phyloP scores from a whole-genome alignment of 2,888 invertebrate genomes.

The Leptogaster cylindrica region DNA sequence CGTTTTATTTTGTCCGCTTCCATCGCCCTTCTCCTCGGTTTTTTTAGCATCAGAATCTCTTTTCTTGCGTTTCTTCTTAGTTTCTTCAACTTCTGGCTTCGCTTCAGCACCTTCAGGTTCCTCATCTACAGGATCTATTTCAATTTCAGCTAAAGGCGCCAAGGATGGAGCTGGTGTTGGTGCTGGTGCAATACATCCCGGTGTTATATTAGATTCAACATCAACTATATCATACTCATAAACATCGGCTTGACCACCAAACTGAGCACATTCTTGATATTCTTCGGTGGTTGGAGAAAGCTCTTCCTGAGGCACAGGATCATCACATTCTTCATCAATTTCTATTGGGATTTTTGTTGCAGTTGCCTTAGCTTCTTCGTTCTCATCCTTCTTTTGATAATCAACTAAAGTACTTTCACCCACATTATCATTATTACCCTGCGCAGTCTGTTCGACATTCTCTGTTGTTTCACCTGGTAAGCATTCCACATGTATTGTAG shows the following conservation, averaged over 20 bases:
- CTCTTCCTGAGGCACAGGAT: conserved; percentile 53
- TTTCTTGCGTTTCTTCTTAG: conserved; percentile 55
- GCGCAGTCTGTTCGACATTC: conserved; percentile 1
- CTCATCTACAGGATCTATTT: conserved; percentile 73
- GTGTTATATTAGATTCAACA: conserved; percentile 52
- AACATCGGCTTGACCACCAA: conserved; percentile 53
- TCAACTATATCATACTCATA: conserved; percentile 57
- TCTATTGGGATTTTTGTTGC: not conserved
- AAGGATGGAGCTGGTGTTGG: conserved; percentile 62
- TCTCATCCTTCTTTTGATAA: not conserved
- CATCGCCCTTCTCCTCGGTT: conserved; percentile 49
- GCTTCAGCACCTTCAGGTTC: conserved; percentile 63
- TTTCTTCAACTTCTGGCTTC: conserved; percentile 57
- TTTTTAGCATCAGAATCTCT: conserved; percentile 55
- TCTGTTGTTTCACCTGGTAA: conserved; percentile 42
- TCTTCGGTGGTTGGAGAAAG: conserved; percentile 61
- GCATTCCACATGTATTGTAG: conserved; percentile 47
- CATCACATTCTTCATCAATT: conserved; percentile 24
- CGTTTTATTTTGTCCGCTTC: conserved; percentile 41
- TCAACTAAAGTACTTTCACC: not conserved
- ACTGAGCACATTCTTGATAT: conserved; percentile 59
- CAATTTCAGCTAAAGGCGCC: conserved; percentile 74
- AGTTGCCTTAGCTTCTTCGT: not conserved
- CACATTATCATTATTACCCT: not conserved
- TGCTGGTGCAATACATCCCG: conserved; percentile 58